A percentile compares a stretch with the other conserved stretches of the same genome.
Evolutionary conservation across 2,888 invertebrate species (phyloP).

Genomic region (Temnothorax ravouxi): DNA sequence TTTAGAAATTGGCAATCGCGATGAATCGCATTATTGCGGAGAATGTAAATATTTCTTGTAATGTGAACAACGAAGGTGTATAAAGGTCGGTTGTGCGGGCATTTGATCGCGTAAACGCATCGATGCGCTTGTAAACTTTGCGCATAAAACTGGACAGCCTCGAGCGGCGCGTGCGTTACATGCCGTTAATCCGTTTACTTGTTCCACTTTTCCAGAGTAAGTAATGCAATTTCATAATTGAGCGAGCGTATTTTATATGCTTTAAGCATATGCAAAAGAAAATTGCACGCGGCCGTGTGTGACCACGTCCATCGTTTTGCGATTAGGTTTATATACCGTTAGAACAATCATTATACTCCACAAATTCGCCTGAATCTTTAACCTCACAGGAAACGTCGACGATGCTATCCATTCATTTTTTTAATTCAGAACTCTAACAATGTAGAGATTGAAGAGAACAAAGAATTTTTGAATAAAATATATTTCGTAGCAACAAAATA

Average conservation of each 20-base stretch:
- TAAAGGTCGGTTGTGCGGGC: conserved; percentile 44
- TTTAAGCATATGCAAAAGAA: conserved; percentile 39
- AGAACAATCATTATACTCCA: background rate
- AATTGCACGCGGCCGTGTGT: background rate
- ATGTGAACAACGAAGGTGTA: conserved; percentile 53
- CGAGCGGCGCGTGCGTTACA: conserved; percentile 25
- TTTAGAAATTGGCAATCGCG: background rate
- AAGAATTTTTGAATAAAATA: background rate
- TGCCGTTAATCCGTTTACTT: conserved; percentile 50
- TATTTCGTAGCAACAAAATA: background rate
- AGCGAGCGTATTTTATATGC: conserved; percentile 12
- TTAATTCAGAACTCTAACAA: background rate
- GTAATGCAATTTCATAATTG: conserved; percentile 52
- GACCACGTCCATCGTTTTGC: background rate
- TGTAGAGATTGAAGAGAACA: too few relatives aligned
- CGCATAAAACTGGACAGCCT: conserved; percentile 37
- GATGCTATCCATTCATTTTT: background rate
- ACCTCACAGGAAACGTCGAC: background rate
- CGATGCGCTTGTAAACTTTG: conserved; percentile 33
- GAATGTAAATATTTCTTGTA: background rate
- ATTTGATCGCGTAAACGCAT: conserved; percentile 21
- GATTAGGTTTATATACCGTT: conserved; percentile 21
- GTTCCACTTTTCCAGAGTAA: conserved; percentile 57
- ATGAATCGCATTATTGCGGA: background rate
- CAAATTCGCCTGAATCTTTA: background rate